phyloP scores from a whole-genome alignment of 30 jellyfish, hydroid and myxozoan species.

The Aurelia aurita region DNA sequence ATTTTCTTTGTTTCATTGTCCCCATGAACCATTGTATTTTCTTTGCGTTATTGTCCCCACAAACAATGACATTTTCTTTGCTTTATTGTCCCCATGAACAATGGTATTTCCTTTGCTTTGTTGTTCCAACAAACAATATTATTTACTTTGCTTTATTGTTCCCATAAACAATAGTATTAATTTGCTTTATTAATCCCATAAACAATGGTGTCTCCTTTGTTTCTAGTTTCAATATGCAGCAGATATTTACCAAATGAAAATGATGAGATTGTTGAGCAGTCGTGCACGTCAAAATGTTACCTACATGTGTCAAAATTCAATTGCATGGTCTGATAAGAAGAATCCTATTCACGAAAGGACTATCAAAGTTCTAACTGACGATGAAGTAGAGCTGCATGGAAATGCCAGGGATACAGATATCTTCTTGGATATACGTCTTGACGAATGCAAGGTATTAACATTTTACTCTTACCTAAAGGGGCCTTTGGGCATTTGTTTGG shows the following conservation, averaged over 20 bases:
- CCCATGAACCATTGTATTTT: too few species aligned
- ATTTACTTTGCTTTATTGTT: too few species aligned
- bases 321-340: conserved; percentile 62
- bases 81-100: too few species aligned
- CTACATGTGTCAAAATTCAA: conserved; percentile 91
- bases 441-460: conserved; percentile 68
- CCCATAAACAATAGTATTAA: too few species aligned
- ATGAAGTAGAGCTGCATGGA: conserved; percentile 78
- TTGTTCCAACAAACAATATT: conserved; percentile 89
- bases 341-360: conserved; percentile 47
- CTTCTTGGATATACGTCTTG: conserved; percentile 47
- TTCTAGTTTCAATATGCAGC: conserved; percentile 91
- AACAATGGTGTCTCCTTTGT: not conserved
- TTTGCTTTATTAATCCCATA: not conserved
- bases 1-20: conserved; percentile 38
- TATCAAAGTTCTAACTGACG: conserved; percentile 77
- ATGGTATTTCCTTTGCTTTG: not conserved
- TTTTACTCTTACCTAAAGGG: too few species aligned
- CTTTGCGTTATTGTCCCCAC: too few species aligned
- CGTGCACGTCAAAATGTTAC: conserved; percentile 92
- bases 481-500: too few species aligned
- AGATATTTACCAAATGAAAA: conserved; percentile 81
- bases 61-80: not conserved
- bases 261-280: conserved; percentile 85
- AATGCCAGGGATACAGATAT: conserved; percentile 46